Base-by-base conservation (phyloP, 2,888 invertebrate genomes). In the Aleiodes testaceus region DNA sequence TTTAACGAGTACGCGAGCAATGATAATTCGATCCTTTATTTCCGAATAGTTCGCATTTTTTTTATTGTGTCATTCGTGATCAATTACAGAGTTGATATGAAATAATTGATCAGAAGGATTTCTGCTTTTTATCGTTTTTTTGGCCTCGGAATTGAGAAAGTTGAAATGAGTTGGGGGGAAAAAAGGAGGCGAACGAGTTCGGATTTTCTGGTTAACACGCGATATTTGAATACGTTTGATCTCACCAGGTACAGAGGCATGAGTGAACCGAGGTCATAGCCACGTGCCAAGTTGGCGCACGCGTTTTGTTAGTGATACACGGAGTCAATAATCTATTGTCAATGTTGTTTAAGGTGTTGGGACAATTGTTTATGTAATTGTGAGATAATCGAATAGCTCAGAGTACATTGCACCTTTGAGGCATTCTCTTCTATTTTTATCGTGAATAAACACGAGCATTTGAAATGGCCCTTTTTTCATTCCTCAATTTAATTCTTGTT, bases 361-460 rank as follows among this genome's bases (percentile, higher is more conserved):
- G 5, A 42, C 16, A 11, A 59, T 59, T 36, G 59, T n/a, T 47
- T 42, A 66, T 53, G 20, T 52, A 61, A 36, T 36, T 36, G 36
- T 36, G 18, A 44, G 64, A 52, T 79, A 79, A 79, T 78, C 76
- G 74, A 73, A 74, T 70, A 74, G 70, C n/a, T 30, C 16, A 9
- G n/a, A 22, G 55, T 69, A 47, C 59, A 47, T 47, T 55, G 26
- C 20, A 68, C 55, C 12, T 49, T n/a, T n/a, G n/a, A 26, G 26
- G 75, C 75, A 75, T 76, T 79, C 77, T 74, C 76, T 74, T 80
- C 80, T 80, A 80, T 80, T 80, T 79, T 72, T 72, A 78, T 77
- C 78, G 61, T 78, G 78, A 78, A 78, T 77, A 79, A 79, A 80
- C 79, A 77, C 67, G 73, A 69, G 36, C 64, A 44, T 64, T 69